Evolutionary conservation across 2,113 vertebrate species (phyloP).

Genomic region (Marmota flaviventris): DNA sequence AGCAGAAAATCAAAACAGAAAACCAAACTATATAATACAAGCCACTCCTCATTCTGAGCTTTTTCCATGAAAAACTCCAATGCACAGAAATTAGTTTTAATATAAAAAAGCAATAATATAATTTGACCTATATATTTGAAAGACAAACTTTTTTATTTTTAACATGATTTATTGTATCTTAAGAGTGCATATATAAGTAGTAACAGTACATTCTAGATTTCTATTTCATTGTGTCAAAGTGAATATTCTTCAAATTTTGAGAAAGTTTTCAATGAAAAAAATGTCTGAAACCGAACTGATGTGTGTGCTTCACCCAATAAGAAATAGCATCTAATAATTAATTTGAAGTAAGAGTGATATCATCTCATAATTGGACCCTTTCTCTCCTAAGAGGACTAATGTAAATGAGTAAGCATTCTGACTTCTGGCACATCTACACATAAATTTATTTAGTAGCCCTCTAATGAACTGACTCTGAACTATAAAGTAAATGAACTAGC

Average conservation of each 20-base stretch:
- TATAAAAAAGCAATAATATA: not conserved
- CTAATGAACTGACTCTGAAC: not conserved
- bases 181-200: not conserved
- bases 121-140: constrained; percentile 20
- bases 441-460: not conserved
- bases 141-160: constrained; percentile 21
- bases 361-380: not conserved
- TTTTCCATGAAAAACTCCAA: not conserved
- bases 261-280: constrained; percentile 54
- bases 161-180: constrained; percentile 13
- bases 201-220: not conserved
- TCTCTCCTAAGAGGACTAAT: not conserved
- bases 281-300: constrained; percentile 5
- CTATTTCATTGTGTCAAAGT: constrained; percentile 26
- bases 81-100: not conserved
- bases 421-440: not conserved
- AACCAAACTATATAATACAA: not conserved
- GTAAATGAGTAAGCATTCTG: constrained; percentile 13
- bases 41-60: not conserved
- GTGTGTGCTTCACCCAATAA: not conserved
- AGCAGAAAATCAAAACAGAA: constrained; percentile 45
- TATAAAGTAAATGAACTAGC: not conserved
- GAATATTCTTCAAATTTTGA: constrained; percentile 42
- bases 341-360: not conserved
- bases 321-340: constrained; percentile 28